Base-by-base conservation (phyloP, 2,113 vertebrate genomes). In the Gulo gulo region DNA sequence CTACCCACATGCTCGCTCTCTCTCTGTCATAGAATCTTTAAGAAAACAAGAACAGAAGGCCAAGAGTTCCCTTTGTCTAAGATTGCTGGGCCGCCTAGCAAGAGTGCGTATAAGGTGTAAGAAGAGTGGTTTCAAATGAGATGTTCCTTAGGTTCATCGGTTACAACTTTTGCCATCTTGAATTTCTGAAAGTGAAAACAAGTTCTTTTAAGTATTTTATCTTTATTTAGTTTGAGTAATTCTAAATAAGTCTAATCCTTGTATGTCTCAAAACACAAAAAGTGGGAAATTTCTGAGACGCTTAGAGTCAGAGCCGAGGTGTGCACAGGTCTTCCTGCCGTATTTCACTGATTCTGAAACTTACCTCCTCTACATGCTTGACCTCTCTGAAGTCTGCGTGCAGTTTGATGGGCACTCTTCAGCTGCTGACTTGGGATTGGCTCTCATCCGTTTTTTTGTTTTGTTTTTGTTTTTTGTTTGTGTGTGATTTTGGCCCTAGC, bases 151-250 rank as follows among this genome's bases (percentile, higher is more conserved):
- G 34, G 76, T 20, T 93, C 14, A 7, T 29, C 29, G 59, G 23
- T 83, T 88, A 74, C 3, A 71, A 10, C 57, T 95, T 94, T 65
- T 61, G 47, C 71, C 63, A 31, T 55, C 2, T 83, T 20, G 47
- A 50, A 42, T 91, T 94, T 95, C 69, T 87, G 67, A 87, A 91
- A 96, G 85, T 76, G 36, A 91, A 94, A 96, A 36, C 52, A 83
- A 29, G 7, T 92, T 95, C 29, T 97, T 76, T 47, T 50, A 67
- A 93, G 80, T 61, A 45, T 47, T 45, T 95, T 86, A 31, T 42
- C 12, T 31, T 81, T 79, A 45, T 67, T 92, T 69, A 74, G 21
- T 76, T 86, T 91, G 78, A 85, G 55, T 92, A 88, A 80, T 94
- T 92, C 74, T 50, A 95, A 69, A 74, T 52, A 91, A 63, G 20